Base-by-base conservation (phyloP, 2,113 vertebrate species). In the Eurystomus gularis region DNA sequence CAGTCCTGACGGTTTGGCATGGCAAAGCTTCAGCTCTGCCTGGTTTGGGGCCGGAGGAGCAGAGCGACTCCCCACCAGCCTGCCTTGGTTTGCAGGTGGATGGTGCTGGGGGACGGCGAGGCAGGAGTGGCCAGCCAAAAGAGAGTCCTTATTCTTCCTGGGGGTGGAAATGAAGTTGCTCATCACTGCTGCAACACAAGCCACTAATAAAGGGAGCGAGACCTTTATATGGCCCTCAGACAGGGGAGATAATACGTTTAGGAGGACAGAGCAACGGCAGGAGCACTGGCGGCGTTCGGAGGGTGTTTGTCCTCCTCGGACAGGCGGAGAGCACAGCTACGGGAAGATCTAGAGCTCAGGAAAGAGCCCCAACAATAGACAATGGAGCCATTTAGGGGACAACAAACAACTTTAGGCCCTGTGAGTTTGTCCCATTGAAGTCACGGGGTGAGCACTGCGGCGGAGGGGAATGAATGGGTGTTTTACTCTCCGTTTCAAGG, bases 371-470 rank as follows among this genome's bases (percentile, higher is more conserved):
- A 52, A 96, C 96, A 97, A 96, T 95, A 86, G 66, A 97, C 96
- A 97, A 96, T 93, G 95, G 86, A 57, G 76, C 88, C 91, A 75
- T 96, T 93, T 90, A 85, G 76, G 64, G 88, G 71, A 94, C 82
- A 87, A 95, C 85, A 93, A 96, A 96, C 94, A 91, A 91, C 87
- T 94, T 96, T 87, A 40, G 85, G 92, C 87, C 93, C 93, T 20
- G 78, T 20, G 90, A 88, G 87, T 92, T 86, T 37, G 90, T 90
- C 58, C 85, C 44, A 35, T 25, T 42, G 73, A 64, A 91, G 90
- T 96, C 96, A 96, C 90, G 87, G 84, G 96, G 82, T 86, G 87
- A 91, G 93, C 23, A 3, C 49, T 0, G 12, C 10, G 5, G 71
- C 15, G 1, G 65, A 69, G 77, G 46, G 82, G 84, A 73, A 93